Conservation (phyloP, 2,797 vertebrate species). For the Alfaro cultratus region DNA sequence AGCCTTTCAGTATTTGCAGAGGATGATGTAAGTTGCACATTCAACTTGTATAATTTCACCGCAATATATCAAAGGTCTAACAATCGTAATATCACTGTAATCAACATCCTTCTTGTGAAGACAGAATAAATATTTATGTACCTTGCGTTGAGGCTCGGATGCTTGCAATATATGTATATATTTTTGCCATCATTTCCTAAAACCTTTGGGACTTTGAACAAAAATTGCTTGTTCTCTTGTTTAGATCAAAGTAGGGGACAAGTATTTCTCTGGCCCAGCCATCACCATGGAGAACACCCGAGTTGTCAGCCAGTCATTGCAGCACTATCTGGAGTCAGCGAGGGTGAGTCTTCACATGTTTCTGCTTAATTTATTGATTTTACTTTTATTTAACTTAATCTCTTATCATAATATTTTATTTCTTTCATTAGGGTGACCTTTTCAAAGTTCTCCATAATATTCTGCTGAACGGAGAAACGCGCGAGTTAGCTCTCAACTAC, state of each 20-base stretch:
- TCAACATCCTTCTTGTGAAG: too few species aligned
- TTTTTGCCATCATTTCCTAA: neutral
- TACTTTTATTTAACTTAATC: neutral
- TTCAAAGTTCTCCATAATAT: constrained; percentile 97
- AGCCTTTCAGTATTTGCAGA: constrained; percentile 97
- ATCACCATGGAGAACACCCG: constrained; percentile 98
- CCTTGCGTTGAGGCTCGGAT: neutral
- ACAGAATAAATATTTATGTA: neutral
- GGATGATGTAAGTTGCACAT: constrained; percentile 89
- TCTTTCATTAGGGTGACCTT: constrained; percentile 88
- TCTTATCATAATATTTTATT: neutral
- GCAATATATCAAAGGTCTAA: neutral
- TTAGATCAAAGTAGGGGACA: constrained; percentile 95
- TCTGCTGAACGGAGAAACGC: constrained; percentile 94
- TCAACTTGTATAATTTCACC: neutral
- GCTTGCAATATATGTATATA: neutral
- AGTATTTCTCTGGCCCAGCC: constrained; percentile 98
- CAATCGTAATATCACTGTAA: neutral
- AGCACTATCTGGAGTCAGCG: constrained; percentile 96
- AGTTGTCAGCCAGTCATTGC: constrained; percentile 95
- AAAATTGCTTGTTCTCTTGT: constrained; percentile 16
- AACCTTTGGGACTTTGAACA: neutral
- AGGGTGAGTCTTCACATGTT: constrained; percentile 80
- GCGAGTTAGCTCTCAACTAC: constrained; percentile 93
- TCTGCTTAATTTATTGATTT: neutral